Evolutionary conservation across 2,113 vertebrate species (phyloP).

Genomic region (Phocoena sinus): DNA sequence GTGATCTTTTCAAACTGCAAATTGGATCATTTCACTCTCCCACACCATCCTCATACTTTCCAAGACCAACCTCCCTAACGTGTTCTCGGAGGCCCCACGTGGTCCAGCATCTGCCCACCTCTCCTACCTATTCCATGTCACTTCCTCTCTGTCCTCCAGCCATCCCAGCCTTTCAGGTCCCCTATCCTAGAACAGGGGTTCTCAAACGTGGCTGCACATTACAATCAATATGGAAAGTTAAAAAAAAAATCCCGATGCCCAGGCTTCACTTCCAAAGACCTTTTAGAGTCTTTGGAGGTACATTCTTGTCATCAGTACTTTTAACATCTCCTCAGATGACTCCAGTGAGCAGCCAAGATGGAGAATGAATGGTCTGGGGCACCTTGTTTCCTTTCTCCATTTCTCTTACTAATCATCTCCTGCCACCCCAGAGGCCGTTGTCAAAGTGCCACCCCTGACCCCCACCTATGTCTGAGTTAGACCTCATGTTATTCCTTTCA

Average conservation of each 20-base stretch:
- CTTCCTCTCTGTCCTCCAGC: not conserved
- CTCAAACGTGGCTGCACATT: not conserved
- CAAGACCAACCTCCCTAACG: not conserved
- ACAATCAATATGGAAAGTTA: not conserved
- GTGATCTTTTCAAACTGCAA: not conserved
- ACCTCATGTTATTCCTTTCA: not conserved
- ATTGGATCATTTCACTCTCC: not conserved
- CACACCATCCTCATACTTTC: not conserved
- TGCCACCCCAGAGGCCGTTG: not conserved
- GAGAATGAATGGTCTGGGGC: no score
- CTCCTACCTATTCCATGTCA: not conserved
- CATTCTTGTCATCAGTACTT: not conserved
- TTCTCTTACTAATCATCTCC: not conserved
- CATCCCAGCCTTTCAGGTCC: not conserved
- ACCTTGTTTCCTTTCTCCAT: not conserved
- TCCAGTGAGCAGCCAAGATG: not conserved
- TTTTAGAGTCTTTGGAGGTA: not conserved
- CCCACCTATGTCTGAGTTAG: not conserved
- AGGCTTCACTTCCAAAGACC: not conserved
- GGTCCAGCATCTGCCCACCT: not conserved
- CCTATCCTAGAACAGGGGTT: not conserved
- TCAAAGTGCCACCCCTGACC: not conserved
- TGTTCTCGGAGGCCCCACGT: rapidly evolving
- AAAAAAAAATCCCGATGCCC: not conserved
- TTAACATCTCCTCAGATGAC: not conserved